Evolutionary conservation across 2,113 vertebrate species (phyloP).

Genomic region (Aleadryas rufinucha): DNA sequence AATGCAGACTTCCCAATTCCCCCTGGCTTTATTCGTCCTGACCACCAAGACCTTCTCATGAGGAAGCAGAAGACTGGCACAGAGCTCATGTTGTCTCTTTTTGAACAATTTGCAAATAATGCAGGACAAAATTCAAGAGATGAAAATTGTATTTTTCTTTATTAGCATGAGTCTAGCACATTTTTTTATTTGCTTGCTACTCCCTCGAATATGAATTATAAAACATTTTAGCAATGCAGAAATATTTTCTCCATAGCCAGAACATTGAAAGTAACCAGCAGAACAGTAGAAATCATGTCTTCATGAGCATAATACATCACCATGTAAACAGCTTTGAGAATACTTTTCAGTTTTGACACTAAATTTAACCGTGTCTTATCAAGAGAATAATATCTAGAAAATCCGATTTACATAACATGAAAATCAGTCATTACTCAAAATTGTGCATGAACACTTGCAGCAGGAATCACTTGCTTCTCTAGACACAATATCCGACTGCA

Average conservation of each 20-base stretch:
- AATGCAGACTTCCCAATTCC: neutral
- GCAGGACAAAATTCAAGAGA: neutral
- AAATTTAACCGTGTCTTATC: slow-evolving; percentile 13
- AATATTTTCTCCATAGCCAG: neutral
- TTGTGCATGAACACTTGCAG: neutral
- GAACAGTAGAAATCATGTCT: neutral
- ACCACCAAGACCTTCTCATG: neutral
- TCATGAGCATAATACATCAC: neutral
- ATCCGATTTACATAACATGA: neutral
- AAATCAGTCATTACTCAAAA: neutral
- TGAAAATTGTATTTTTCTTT: neutral
- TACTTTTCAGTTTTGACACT: slow-evolving; percentile 11
- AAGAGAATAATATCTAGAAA: neutral
- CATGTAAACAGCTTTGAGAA: neutral
- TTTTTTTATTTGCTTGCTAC: neutral
- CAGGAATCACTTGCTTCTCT: neutral
- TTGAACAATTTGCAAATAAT: neutral
- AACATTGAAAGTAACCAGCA: neutral
- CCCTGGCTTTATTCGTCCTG: neutral
- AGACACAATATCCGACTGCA: neutral
- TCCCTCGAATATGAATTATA: neutral
- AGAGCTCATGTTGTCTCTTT: neutral
- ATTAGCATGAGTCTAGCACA: neutral
- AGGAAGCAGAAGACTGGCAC: neutral
- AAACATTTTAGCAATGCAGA: neutral